Evolutionary conservation across 2,888 invertebrate species (phyloP).

Genomic region (Dasysyrphus tricinctus): DNA sequence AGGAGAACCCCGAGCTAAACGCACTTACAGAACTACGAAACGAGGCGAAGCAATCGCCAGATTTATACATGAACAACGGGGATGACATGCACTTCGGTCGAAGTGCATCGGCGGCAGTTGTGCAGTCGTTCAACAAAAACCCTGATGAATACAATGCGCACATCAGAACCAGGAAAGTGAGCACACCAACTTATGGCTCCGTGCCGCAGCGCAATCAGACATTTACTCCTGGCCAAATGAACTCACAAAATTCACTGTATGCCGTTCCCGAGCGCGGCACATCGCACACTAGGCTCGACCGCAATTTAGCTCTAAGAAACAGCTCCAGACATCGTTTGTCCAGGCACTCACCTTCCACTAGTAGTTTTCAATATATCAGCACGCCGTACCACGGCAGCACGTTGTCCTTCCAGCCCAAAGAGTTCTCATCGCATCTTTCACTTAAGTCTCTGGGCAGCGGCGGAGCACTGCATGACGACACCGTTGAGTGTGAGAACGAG

Average conservation of each 20-base stretch:
- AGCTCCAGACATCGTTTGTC: constrained; percentile 85
- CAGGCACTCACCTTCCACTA: constrained; percentile 89
- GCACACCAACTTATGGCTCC: constrained; percentile 85
- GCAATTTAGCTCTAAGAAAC: constrained; percentile 77
- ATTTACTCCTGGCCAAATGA: constrained; percentile 85
- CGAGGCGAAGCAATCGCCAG: constrained; percentile 75
- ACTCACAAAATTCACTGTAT: constrained; percentile 87
- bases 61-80: constrained; percentile 78
- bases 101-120: constrained; percentile 89
- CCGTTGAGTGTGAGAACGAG: constrained; percentile 78
- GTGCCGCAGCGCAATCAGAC: constrained; percentile 83
- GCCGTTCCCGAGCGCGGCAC: constrained; percentile 88
- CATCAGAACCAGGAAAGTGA: constrained; percentile 85
- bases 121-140: constrained; percentile 85
- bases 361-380: constrained; percentile 93
- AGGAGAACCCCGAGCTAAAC: constrained; percentile 52
- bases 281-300: constrained; percentile 80
- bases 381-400: constrained; percentile 95
- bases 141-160: constrained; percentile 82
- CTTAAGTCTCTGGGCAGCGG: constrained; percentile 87
- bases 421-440: constrained; percentile 91
- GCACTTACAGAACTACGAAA: constrained; percentile 47
- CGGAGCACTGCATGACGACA: constrained; percentile 69
- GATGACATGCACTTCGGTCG: constrained; percentile 85
- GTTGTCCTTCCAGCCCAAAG: constrained; percentile 90